phyloP scores from a whole-genome alignment of 2,797 vertebrate species.

The Labeo calbasu region DNA sequence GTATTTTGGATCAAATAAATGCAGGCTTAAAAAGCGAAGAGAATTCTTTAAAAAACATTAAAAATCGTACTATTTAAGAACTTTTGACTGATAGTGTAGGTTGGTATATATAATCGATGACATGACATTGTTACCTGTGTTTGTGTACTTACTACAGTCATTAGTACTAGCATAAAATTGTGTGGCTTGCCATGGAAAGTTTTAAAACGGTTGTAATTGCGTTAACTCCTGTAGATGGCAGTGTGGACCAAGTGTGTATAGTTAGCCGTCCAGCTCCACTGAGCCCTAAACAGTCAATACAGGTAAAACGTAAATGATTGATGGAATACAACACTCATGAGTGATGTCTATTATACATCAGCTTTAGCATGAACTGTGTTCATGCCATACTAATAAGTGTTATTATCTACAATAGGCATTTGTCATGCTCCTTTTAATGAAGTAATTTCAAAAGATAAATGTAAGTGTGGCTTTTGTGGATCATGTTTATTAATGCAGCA shows the following conservation, averaged over 20 bases:
- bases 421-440: neutral
- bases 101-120: too few species aligned
- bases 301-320: neutral
- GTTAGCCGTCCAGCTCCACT: neutral
- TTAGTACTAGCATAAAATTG: too few species aligned
- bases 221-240: constrained; percentile 7
- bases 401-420: neutral
- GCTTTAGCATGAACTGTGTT: neutral
- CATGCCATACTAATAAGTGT: neutral
- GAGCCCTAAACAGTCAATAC: neutral
- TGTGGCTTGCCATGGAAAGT: neutral
- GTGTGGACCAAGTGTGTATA: neutral
- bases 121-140: too few species aligned
- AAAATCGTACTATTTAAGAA: too few species aligned
- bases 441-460: neutral
- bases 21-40: too few species aligned
- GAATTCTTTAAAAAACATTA: too few species aligned
- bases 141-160: too few species aligned
- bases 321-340: neutral
- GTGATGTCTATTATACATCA: neutral
- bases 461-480: neutral
- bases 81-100: too few species aligned
- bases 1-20: too few species aligned
- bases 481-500: constrained; percentile 20
- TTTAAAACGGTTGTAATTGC: neutral